Conservation (phyloP, 2,888 invertebrate species). For the Leistus spinibarbis region DNA sequence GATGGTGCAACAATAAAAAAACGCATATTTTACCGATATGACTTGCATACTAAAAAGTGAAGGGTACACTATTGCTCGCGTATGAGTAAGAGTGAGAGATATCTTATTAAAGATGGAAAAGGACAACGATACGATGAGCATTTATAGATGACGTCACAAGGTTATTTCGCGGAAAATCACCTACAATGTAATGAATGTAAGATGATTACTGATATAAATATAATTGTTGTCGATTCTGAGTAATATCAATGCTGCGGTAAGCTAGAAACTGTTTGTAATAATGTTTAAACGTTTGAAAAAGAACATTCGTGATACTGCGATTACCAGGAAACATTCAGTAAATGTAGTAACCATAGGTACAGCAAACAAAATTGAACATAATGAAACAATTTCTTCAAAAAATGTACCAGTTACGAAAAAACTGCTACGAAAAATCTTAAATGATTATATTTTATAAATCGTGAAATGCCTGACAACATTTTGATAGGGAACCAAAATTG, state of each 20-base stretch:
- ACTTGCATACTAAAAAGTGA: background rate
- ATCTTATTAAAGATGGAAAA: background rate
- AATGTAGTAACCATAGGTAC: no score
- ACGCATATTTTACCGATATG: background rate
- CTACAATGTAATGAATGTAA: background rate
- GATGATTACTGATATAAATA: background rate
- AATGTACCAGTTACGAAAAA: no score
- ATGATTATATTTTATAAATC: no score
- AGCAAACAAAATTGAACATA: no score
- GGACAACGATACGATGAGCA: background rate
- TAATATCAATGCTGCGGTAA: background rate
- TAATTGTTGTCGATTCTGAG: background rate
- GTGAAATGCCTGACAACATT: no score
- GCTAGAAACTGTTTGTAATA: background rate
- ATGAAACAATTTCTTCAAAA: no score
- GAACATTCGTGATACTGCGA: no score
- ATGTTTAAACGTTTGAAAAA: no score
- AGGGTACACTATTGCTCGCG: background rate
- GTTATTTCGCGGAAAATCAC: background rate
- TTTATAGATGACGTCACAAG: constrained; percentile 8
- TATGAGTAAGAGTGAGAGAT: background rate
- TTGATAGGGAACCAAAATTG: no score
- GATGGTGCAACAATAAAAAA: background rate
- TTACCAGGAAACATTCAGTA: no score
- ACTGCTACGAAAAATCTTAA: no score